Evolutionary conservation across 2,113 vertebrate genomes (phyloP).

Genomic region (Odontophorus gujanensis): DNA sequence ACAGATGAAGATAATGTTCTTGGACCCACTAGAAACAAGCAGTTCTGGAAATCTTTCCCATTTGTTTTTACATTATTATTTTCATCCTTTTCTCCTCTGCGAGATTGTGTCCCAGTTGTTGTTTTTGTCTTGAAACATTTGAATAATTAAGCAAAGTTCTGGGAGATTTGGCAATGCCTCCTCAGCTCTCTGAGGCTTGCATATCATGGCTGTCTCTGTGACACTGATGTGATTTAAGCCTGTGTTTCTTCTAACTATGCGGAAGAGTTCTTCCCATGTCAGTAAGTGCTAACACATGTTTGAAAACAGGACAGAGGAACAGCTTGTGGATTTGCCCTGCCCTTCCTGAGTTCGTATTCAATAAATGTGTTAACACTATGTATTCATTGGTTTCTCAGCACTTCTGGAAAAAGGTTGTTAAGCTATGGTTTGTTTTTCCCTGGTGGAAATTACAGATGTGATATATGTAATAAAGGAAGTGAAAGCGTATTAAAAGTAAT

Average conservation of each 20-base stretch:
- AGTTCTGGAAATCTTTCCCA: background rate
- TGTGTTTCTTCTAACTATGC: background rate
- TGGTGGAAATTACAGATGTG: conserved; percentile 58
- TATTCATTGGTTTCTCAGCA: conserved; percentile 62
- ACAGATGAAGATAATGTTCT: background rate
- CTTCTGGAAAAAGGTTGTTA: conserved; percentile 57
- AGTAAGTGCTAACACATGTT: conserved; percentile 77
- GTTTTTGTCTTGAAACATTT: background rate
- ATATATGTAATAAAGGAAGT: conserved; percentile 58
- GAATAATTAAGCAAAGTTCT: background rate
- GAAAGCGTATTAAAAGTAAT: conserved; percentile 43
- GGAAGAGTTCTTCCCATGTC: conserved; percentile 63
- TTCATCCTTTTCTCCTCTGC: background rate
- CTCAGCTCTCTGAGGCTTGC: background rate
- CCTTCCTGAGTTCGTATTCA: conserved; percentile 66
- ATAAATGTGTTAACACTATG: conserved; percentile 60
- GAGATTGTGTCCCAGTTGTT: background rate
- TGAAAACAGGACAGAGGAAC: conserved; percentile 57
- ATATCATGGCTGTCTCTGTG: background rate
- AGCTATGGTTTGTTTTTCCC: conserved; percentile 60
- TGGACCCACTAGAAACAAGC: background rate
- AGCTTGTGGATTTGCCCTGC: conserved; percentile 58
- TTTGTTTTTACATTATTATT: background rate
- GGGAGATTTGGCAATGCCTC: background rate
- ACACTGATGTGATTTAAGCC: conserved; percentile 21